Base-by-base conservation (phyloP, 1,140 invertebrate genomes). In the Drosophila malerkotliana region DNA sequence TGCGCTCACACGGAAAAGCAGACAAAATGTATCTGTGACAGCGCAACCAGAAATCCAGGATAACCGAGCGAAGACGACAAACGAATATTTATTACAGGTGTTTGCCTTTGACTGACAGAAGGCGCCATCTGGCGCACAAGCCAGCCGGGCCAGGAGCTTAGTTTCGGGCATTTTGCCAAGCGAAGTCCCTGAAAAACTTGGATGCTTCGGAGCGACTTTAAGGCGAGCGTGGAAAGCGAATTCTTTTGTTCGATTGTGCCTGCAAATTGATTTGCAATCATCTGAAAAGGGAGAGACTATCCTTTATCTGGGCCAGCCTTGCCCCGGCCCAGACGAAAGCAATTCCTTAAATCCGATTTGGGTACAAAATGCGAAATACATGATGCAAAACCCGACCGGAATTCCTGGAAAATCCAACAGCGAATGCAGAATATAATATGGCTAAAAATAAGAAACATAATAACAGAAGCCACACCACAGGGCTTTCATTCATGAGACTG, bases 71-170 rank as follows among this genome's bases (percentile, higher is more conserved):
- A 74, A 74, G 79, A 85, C 83, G 82, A 75, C 83, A 85, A 88
- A 88, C 83, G 83, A 88, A 88, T 85, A 85, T 87, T 88, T 85
- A 85, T 85, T 85, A 85, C 82, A 85, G 82, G 82, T 85, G 82
- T 85, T 85, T 85, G 82, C 82, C 79, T 85, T 82, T 88, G 82
- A 85, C 74, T 85, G 82, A 88, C 82, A 87, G 82, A 49, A 71
- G 66, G 72, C 53, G 61, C 74, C 84, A 79, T 74, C 76, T 54
- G 54, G 69, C 48, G 45, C 52, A 45, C 15, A 39, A 48, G 47
- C 24, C 52, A 14, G 34, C 0, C 21, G 30, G 12, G 32, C 39
- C 54, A 44, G 30, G 47, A 62, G 54, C 56, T 44, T 56, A 69
- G 41, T 69, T 32, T 24, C 8, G 51, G 63, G 51, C 41, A 48